phyloP scores from a whole-genome alignment of 2,888 invertebrate species.

The Matsumyia berberina region DNA sequence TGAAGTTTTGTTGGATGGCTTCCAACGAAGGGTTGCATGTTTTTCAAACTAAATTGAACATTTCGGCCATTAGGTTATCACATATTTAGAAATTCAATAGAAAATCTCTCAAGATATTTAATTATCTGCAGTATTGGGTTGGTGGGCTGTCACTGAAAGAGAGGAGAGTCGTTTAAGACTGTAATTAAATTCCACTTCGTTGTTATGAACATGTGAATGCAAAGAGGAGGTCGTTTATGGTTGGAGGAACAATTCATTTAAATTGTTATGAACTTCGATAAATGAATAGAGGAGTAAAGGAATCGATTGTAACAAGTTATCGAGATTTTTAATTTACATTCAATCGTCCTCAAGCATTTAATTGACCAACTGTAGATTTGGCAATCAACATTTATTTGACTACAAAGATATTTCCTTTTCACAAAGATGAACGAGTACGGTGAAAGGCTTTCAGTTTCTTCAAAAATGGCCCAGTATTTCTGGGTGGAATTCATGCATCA shows the following conservation, averaged over 20 bases:
- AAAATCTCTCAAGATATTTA: constrained; percentile 62
- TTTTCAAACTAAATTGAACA: no score
- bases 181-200: constrained; percentile 37
- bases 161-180: constrained; percentile 15
- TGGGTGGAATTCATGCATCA: no score
- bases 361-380: no score
- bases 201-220: constrained; percentile 16
- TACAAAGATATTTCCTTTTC: no score
- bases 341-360: no score
- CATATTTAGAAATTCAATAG: constrained; percentile 62
- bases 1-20: constrained; percentile 55
- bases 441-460: no score
- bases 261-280: constrained; percentile 27
- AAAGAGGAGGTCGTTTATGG: background rate
- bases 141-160: background rate
- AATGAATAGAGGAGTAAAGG: background rate
- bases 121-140: constrained; percentile 38
- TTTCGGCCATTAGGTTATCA: constrained; percentile 53
- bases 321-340: no score
- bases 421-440: no score
- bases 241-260: constrained; percentile 14
- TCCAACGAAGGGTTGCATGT: constrained; percentile 49
- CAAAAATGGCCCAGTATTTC: no score
- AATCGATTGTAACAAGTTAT: background rate
- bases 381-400: no score